A percentile compares a stretch with the other conserved stretches of the same genome.
Evolutionary conservation across 2,888 invertebrate genomes (phyloP).

Genomic region (Caenorhabditis japonica): DNA sequence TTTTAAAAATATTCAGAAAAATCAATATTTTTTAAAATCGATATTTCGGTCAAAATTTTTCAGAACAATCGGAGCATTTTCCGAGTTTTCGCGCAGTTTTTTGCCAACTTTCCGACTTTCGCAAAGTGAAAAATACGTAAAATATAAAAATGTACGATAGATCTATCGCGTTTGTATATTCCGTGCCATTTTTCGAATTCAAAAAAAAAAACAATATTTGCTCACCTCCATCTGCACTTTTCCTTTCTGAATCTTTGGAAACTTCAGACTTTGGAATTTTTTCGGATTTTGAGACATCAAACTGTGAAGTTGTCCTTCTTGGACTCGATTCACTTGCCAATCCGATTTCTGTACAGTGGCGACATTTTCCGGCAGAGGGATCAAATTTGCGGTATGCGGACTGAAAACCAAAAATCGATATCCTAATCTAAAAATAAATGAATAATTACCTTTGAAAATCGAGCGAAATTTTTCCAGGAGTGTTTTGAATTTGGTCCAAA

Average conservation of each 20-base stretch:
- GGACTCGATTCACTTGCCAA: conserved; percentile 7
- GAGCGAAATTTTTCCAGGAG: conserved; percentile 28
- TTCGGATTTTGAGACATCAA: conserved; percentile 4
- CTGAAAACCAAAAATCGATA: conserved; percentile 1
- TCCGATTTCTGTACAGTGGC: neutral
- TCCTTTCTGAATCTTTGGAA: conserved; percentile 9
- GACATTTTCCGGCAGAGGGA: conserved; percentile 8
- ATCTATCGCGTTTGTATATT: no score
- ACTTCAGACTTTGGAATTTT: neutral
- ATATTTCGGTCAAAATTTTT: no score
- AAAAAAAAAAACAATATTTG: no score
- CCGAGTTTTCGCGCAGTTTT: no score
- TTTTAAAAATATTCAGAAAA: no score
- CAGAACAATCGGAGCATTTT: no score
- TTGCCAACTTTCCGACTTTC: no score
- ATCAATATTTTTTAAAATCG: no score
- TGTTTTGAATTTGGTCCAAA: conserved; percentile 28
- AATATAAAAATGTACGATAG: no score
- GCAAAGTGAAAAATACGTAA: no score
- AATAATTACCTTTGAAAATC: conserved; percentile 3
- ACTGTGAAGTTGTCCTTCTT: conserved; percentile 32
- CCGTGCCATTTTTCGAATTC: no score
- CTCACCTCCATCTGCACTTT: conserved; percentile 11
- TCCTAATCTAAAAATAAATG: neutral
- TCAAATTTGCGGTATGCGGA: neutral